These are phyloP conservation scores for Crocallis elinguaria DNA, from an alignment of 2,888 invertebrate species.

Conservation along the genomic window DNA sequence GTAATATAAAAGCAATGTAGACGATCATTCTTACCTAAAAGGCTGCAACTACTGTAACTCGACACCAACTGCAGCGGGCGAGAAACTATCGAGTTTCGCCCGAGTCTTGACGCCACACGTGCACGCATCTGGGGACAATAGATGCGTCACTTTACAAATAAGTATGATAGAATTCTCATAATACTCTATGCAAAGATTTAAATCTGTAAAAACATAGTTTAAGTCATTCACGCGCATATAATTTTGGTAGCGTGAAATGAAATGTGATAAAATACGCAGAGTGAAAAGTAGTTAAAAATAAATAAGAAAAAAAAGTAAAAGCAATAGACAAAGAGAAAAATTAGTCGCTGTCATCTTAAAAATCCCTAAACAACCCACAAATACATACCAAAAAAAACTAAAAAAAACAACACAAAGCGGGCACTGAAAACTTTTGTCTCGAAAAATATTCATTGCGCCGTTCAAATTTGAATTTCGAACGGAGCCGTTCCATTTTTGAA, in stretches of 20 bases:
- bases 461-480: conserved; percentile 43
- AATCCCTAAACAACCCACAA: conserved; percentile 2
- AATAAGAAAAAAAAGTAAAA: not conserved
- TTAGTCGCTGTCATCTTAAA: conserved; percentile 15
- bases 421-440: conserved; percentile 36
- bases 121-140: conserved; percentile 12
- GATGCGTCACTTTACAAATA: not conserved
- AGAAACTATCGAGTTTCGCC: conserved; percentile 6
- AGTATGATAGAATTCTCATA: no score
- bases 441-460: conserved; percentile 42
- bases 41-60: not conserved
- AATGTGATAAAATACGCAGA: not conserved
- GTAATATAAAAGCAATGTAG: no score
- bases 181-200: no score
- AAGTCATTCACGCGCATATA: no score
- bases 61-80: not conserved
- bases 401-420: conserved; percentile 29
- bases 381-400: conserved; percentile 18
- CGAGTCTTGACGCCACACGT: not conserved
- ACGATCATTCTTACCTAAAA: conserved; percentile 12
- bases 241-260: no score
- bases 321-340: conserved; percentile 2
- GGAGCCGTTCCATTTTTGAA: conserved; percentile 53
- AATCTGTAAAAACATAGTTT: no score
- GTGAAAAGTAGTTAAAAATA: not conserved